Conservation (phyloP, 2,797 vertebrate species). For the Pangasius krempfi region DNA sequence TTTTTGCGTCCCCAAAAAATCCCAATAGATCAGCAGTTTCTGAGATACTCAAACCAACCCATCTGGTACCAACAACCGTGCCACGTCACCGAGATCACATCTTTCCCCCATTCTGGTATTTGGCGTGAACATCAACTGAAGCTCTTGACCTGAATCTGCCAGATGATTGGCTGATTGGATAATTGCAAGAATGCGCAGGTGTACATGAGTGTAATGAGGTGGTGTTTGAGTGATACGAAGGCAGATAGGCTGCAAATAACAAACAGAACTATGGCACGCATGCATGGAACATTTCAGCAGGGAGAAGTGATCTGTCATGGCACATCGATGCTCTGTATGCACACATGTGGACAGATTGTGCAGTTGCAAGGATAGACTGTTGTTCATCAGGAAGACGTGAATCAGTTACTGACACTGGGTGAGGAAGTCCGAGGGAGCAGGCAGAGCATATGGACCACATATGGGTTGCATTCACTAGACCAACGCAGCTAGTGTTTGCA, state of each 20-base stretch:
- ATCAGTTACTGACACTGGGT: slow-evolving; percentile 13
- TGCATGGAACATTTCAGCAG: not conserved
- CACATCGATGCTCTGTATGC: not conserved
- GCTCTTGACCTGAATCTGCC: too few species aligned
- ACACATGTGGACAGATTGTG: slow-evolving; percentile 11
- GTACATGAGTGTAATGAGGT: not conserved
- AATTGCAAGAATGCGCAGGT: not conserved
- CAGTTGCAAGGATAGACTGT: not conserved
- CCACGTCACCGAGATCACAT: too few species aligned
- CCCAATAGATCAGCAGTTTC: not conserved
- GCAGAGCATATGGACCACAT: slow-evolving; percentile 15
- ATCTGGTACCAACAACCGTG: too few species aligned
- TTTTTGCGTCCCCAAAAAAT: not conserved
- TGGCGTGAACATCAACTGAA: too few species aligned
- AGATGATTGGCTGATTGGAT: not conserved
- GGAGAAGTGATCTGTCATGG: not conserved
- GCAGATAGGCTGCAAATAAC: not conserved
- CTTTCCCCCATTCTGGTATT: too few species aligned
- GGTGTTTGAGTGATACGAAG: slow-evolving; percentile 4
- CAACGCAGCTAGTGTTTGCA: not conserved
- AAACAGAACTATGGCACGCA: not conserved
- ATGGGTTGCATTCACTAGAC: not conserved
- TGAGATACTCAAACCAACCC: too few species aligned
- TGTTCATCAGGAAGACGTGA: not conserved
- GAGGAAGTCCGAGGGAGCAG: not conserved